These are phyloP conservation scores for Leptosomus discolor DNA, from an alignment of 2,113 vertebrate species.

Conservation along the genomic window DNA sequence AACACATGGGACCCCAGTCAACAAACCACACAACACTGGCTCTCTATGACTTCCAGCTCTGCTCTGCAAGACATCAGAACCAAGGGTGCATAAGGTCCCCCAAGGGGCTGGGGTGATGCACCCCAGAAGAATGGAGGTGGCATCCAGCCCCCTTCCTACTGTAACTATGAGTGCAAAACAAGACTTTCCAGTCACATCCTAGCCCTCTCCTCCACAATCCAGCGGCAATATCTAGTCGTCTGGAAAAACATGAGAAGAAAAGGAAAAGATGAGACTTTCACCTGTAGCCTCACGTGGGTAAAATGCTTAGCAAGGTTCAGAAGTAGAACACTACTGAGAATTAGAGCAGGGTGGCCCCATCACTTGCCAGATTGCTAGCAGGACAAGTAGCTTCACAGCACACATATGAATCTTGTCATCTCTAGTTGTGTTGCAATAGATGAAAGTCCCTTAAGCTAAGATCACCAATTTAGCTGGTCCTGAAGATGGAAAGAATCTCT, in stretches of 20 bases:
- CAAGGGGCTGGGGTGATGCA: neutral
- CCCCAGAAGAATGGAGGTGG: neutral
- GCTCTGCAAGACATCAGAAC: neutral
- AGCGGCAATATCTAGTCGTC: neutral
- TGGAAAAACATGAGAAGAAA: neutral
- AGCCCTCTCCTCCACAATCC: neutral
- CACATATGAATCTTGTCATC: neutral
- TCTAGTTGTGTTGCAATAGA: neutral
- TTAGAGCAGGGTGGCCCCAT: neutral
- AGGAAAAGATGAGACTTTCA: neutral
- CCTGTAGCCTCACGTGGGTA: neutral
- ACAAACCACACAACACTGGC: neutral
- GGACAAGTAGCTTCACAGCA: neutral
- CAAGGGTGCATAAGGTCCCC: neutral
- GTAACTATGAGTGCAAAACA: neutral
- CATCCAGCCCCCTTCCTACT: neutral
- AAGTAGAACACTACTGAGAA: neutral
- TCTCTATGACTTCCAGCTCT: neutral
- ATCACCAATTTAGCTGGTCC: neutral
- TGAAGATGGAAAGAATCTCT: neutral
- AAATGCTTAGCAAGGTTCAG: neutral
- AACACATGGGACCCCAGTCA: neutral
- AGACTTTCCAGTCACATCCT: neutral
- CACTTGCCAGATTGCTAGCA: neutral
- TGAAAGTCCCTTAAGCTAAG: neutral